Base-by-base conservation (phyloP, 1,140 invertebrate species). In the Drosophila melanica region DNA sequence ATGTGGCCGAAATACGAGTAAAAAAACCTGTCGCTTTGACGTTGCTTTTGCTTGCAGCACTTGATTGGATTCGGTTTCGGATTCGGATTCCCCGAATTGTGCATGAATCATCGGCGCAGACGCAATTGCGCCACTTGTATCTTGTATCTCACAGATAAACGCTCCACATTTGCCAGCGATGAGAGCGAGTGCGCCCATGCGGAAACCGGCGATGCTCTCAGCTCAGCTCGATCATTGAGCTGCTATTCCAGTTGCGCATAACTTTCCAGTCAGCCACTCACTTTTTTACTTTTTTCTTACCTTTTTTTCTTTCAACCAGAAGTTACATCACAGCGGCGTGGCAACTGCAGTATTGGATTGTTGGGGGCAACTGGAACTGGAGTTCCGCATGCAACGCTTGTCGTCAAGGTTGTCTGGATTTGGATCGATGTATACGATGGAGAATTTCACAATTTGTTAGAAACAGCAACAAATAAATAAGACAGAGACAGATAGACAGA, bases 11-110 rank as follows among this genome's bases (percentile, higher is more conserved):
- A 45, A 42, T 57, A 35, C 53, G 45, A 57, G 20, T 37, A 42
- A 66, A 79, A 79, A 86, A 86, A 86, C 75, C 84, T 62, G 84
- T 76, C 62, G 30, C 42, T 27, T 53, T 47, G 70, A 67, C 44
- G 78, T 78, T 81, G 66, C 66, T 55, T 64, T 35, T 55, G 48
- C 71, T 77, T 53, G 51, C 54, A 59, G 79, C 81, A 87, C 66
- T 86, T 87, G 79, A 66, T 81, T 78, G 63, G 62, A 41, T 62
- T 68, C 69, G 71, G 67, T 81, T 77, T 80, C 55, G 58, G 70
- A 84, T 79, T 84, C 69, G 81, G 81, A 82, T 89, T 89, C 82
- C 82, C 82, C 84, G 79, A 87, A 87, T 65, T 55, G 37, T 10
- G 16, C 9, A 70, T 87, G 82, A 87, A 68, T 87, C 82, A 87